Evolutionary conservation across 2,888 invertebrate genomes (phyloP), one percentile per base, ranked within the genome.

Genomic region (Mythimna vitellina): DNA sequence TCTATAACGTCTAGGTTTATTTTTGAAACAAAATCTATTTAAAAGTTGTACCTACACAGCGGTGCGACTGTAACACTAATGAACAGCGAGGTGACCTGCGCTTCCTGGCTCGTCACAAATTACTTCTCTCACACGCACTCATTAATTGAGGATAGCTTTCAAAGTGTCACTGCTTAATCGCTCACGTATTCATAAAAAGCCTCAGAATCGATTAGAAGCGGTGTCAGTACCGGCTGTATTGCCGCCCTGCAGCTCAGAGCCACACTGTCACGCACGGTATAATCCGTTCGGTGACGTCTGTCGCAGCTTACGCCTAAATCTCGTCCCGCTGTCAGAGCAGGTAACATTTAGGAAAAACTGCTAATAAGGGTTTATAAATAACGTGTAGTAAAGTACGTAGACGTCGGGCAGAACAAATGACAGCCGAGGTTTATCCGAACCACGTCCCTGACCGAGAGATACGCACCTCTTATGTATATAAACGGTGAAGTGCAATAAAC

Each of bases 301-400:
- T 35, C 57, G 32, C 32, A 38, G 60, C 35, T 38, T 38, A 60
- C 32, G n/a, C 32, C 58, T 35, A n/a, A 35, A 14, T 35, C 32
- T 35, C 57, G 5, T 20, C 29, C 56, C 56, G 29, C 56, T 56
- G 56, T 56, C 56, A 56, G 56, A 29, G 56, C 56, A 56, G 20
- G 32, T 32, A 4, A 57, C 49, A 51, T 51, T 51, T 56, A 56
- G 17, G 29, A 20, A 29, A 56, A 56, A 56, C 56, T 56, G 56
- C 57, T 57, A 35, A 20, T n/a, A 32, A 10, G 32, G 32, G 32
- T n/a, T 57, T 32, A 51, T n/a, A 51, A n/a, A 51, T 20, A 29
- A 29, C 12, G 9, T 8, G 17, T 56, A 17, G 56, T 56, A 20
- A 56, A 29, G 29, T 56, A 29, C 56, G 29, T 8, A 25, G 56